Percentiles rank a stretch among this genome's conserved stretches.
Evolutionary conservation across 2,888 invertebrate species (phyloP).

Genomic region (Seira musarum): DNA sequence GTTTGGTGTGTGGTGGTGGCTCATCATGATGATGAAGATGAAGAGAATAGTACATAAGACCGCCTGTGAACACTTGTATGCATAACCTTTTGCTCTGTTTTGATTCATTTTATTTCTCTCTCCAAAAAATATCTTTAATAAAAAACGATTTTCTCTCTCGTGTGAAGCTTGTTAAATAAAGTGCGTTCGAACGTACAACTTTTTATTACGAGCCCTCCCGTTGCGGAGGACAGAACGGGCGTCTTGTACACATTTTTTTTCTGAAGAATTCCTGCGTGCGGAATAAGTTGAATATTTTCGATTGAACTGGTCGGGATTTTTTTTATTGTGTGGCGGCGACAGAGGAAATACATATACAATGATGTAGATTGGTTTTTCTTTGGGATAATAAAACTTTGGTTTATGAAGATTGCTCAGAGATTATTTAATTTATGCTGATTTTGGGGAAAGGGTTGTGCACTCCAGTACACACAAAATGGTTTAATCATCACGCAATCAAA

Average conservation of each 20-base stretch:
- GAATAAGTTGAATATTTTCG: conserved; percentile 2
- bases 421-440: neutral
- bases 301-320: neutral
- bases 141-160: neutral
- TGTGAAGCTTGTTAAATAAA: neutral
- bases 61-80: conserved; percentile 56
- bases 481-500: conserved; percentile 43
- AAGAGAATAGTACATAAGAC: no score
- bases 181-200: neutral
- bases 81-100: conserved; percentile 55
- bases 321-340: neutral
- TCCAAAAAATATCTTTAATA: neutral
- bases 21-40: conserved; percentile 34
- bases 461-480: no score
- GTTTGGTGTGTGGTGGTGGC: conserved; percentile 11
- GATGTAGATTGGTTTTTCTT: neutral
- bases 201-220: neutral
- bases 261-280: neutral
- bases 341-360: neutral
- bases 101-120: conserved; percentile 32
- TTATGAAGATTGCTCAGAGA: neutral
- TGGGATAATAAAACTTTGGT: neutral
- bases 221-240: neutral
- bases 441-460: neutral
- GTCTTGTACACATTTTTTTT: conserved; percentile 10